These are phyloP conservation scores for Mobula hypostoma DNA, from an alignment of 2,113 vertebrate genomes.

Conservation along the genomic window DNA sequence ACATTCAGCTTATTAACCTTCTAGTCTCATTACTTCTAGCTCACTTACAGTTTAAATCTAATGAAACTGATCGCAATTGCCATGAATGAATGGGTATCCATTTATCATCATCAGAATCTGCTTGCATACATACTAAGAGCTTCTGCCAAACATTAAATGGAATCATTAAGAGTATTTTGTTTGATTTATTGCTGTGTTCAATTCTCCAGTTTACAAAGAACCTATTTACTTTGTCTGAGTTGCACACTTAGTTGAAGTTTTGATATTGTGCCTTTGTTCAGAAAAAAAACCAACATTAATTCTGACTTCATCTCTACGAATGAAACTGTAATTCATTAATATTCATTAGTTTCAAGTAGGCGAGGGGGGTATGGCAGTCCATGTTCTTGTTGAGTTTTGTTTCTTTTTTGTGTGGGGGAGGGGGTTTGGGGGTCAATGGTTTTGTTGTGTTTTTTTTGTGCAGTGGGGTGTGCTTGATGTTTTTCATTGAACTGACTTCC, in stretches of 20 bases:
- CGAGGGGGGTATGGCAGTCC: too few relatives aligned
- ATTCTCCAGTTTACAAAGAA: background rate
- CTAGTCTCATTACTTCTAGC: conserved; percentile 14
- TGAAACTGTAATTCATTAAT: too few relatives aligned
- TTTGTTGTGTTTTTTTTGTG: too few relatives aligned
- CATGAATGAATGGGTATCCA: conserved; percentile 31
- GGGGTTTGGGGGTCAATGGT: too few relatives aligned
- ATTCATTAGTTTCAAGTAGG: too few relatives aligned
- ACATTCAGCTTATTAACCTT: conserved; percentile 31
- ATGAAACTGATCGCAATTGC: conserved; percentile 39
- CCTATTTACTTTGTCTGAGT: background rate
- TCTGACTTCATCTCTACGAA: background rate
- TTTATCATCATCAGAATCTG: conserved; percentile 45
- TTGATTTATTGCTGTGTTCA: background rate
- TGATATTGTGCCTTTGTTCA: background rate
- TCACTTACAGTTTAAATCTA: conserved; percentile 42
- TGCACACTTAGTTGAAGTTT: background rate
- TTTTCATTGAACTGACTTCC: too few relatives aligned
- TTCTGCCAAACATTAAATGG: conserved; percentile 40
- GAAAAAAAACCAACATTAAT: background rate
- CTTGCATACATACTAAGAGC: conserved; percentile 40
- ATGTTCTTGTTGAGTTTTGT: too few relatives aligned
- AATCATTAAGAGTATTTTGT: conserved; percentile 34
- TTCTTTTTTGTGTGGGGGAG: too few relatives aligned
- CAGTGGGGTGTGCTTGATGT: too few relatives aligned